phyloP scores from a whole-genome alignment of 2,888 invertebrate species.

The Holacanthella duospinosa region DNA sequence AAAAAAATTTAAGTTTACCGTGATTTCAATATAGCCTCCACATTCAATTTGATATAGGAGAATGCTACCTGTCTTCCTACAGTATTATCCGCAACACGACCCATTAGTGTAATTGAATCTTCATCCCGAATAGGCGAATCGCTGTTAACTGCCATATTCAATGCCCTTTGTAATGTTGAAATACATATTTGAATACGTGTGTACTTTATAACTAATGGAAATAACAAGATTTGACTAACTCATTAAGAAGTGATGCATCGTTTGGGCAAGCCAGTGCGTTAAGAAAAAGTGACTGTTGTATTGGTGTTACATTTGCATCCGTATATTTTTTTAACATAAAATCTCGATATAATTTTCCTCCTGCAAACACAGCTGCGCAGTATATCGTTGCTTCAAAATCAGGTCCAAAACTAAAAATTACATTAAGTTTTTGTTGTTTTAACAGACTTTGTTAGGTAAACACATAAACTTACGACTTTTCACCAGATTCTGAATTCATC shows the following conservation, averaged over 20 bases:
- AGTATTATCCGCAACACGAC: background rate
- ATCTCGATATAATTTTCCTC: background rate
- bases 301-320: background rate
- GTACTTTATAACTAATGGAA: too few species aligned
- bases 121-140: background rate
- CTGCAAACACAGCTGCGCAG: conserved; percentile 6
- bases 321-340: conserved; percentile 10
- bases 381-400: conserved; percentile 4
- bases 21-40: background rate
- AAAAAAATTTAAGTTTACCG: background rate
- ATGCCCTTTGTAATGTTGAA: too few species aligned
- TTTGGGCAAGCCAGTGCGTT: conserved; percentile 13
- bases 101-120: background rate
- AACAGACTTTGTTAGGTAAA: background rate
- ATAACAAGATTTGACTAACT: conserved; percentile 4
- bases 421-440: background rate
- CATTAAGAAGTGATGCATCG: background rate
- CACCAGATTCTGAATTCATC: conserved; percentile 8
- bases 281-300: conserved; percentile 1
- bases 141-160: background rate
- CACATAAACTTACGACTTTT: conserved; percentile 9
- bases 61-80: background rate
- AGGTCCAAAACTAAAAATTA: background rate
- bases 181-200: background rate
- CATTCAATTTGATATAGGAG: background rate